A percentile compares a stretch with the other conserved stretches of the same genome.
phyloP scores from a whole-genome alignment of 2,888 invertebrate genomes.

The Nephrotoma appendiculata region DNA sequence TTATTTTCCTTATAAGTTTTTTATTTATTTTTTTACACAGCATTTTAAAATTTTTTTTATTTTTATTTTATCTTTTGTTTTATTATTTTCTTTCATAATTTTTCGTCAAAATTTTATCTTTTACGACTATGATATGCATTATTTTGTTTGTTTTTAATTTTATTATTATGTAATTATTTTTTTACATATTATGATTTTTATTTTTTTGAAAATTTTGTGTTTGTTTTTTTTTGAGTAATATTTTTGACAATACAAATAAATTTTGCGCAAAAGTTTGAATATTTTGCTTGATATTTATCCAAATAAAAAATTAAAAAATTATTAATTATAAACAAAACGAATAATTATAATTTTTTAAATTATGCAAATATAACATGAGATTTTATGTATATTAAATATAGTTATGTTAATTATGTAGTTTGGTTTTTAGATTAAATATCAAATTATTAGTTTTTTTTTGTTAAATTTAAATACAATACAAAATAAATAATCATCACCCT shows the following conservation, averaged over 20 bases:
- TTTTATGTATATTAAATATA: neutral
- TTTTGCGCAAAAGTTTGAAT: neutral
- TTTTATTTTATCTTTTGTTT: conserved; percentile 25
- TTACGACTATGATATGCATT: conserved; percentile 91
- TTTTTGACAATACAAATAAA: neutral
- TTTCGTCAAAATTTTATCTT: conserved; percentile 65
- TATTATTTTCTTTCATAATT: conserved; percentile 37
- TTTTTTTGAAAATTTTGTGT: neutral
- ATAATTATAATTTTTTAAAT: neutral
- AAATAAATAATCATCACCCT: neutral
- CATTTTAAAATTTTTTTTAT: conserved; percentile 9
- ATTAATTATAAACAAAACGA: neutral
- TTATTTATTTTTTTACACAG: neutral
- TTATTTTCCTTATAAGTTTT: conserved; percentile 8
- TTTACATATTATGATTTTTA: neutral
- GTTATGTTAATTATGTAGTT: neutral
- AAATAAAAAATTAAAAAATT: neutral
- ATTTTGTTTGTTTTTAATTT: conserved; percentile 19
- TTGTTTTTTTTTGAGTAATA: neutral
- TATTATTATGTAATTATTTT: neutral
- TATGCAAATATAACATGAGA: neutral
- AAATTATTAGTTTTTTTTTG: neutral
- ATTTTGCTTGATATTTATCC: neutral
- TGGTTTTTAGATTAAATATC: neutral
- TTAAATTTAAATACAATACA: neutral